Percentiles rank a stretch among this genome's conserved stretches.
These are phyloP conservation scores for Kuschelorhynchus macadamiae DNA, from an alignment of 2,888 invertebrate species.

Conservation along the genomic window DNA sequence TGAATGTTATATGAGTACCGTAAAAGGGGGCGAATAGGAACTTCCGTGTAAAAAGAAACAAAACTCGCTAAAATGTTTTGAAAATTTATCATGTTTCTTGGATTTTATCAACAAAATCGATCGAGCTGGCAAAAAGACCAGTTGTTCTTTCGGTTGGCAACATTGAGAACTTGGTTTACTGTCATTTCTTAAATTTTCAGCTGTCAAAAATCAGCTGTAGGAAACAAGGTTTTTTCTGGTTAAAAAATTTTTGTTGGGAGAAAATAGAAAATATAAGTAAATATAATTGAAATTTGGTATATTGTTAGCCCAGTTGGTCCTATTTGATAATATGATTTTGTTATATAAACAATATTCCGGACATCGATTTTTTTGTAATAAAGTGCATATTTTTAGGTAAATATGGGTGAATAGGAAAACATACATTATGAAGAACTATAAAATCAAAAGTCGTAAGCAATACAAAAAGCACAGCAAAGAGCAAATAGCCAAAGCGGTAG, in stretches of 20 bases:
- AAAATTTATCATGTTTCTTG: too few relatives aligned
- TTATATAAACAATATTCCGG: neutral
- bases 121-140: neutral
- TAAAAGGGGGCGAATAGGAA: too few relatives aligned
- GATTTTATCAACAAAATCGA: too few relatives aligned
- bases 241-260: neutral
- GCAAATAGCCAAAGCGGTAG: too few relatives aligned
- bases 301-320: slow-evolving; percentile 2
- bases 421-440: neutral
- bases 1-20: too few relatives aligned
- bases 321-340: slow-evolving; percentile 4
- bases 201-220: slow-evolving; percentile 2
- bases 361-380: neutral
- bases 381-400: slow-evolving; percentile 2
- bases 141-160: slow-evolving; percentile 1
- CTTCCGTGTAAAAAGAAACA: too few relatives aligned
- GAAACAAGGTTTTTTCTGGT: neutral
- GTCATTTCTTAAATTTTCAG: neutral
- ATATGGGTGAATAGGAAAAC: neutral
- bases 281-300: neutral
- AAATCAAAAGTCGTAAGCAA: too few relatives aligned
- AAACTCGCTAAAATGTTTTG: too few relatives aligned
- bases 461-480: too few relatives aligned
- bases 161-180: neutral
- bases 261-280: neutral